Base-by-base conservation (phyloP, 2,113 vertebrate species). In the Archocentrus centrarchus region DNA sequence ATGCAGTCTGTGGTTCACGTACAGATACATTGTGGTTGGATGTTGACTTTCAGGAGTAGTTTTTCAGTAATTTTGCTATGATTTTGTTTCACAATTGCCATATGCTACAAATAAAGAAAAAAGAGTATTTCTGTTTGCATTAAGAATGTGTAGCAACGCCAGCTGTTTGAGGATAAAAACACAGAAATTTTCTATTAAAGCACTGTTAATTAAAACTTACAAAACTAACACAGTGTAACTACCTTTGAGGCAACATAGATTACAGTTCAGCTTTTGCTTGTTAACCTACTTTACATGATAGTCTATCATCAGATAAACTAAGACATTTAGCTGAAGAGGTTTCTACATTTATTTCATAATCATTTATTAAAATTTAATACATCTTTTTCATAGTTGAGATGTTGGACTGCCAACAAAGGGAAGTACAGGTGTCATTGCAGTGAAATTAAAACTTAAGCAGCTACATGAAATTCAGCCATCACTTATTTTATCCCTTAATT, bases 1-100 rank as follows among this genome's bases (percentile, higher is more conserved):
- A 53, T 73, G 85, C 61, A 79, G 80, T 78, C 58, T 87, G 78
- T 76, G 79, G 77, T 79, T 75, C 53, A 84, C 37, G 35, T 81
- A 82, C 75, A 70, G 17, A 82, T 75, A 62, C 60, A 35, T 5
- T 84, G 85, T 81, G 88, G 88, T 61, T 80, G 55, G 62, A 85
- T 60, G 68, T 78, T n/a, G 41, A 68, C 59, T 85, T 59, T 86
- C 22, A 85, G 39, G 76, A 64, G 62, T 24, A 11, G 11, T 86
- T 76, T 61, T 73, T 77, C 55, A 0, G 11, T 60, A 14, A 32
- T 50, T 81, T 44, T 39, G 55, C 24, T 27, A 13, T 24, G 13
- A 83, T 58, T 61, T 66, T 11, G 11, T 78, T 64, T 63, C 63
- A 63, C 58, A 30, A 6, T 14, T 60, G 50, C 10, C 20, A 61